phyloP scores from a whole-genome alignment of 2,888 invertebrate species.

The Caenorhabditis wallacei region DNA sequence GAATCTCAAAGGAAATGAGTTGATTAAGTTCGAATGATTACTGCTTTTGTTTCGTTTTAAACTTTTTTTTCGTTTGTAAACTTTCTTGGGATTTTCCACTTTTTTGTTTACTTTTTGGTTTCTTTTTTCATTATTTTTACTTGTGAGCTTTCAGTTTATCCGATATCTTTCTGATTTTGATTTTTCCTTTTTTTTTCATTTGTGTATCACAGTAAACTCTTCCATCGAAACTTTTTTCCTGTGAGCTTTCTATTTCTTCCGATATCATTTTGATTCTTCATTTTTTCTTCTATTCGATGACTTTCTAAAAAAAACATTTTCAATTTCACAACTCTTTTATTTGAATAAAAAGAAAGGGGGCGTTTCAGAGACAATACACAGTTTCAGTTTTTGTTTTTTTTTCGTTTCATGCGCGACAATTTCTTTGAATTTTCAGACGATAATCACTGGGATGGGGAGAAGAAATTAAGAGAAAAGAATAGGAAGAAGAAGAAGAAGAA shows the following conservation, averaged over 20 bases:
- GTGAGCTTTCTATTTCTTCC: no score
- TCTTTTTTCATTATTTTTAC: no score
- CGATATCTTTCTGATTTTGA: no score
- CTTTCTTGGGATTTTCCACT: no score
- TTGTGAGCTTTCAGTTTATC: no score
- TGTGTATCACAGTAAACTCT: not conserved
- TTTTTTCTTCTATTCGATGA: not conserved
- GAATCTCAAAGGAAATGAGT: not conserved
- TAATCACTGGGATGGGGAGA: slow-evolving; percentile 31
- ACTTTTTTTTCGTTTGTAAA: no score
- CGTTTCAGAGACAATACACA: slow-evolving; percentile 14
- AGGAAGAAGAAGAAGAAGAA: no score
- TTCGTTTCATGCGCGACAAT: slow-evolving; percentile 34
- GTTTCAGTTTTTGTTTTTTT: slow-evolving; percentile 27
- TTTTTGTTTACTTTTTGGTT: no score
- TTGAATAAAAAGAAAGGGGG: slow-evolving; percentile 1
- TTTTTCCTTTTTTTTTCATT: not conserved
- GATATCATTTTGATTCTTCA: not conserved
- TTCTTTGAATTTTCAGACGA: slow-evolving; percentile 18
- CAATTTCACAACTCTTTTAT: slow-evolving; percentile 26
- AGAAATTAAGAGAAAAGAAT: not conserved
- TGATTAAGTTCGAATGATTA: not conserved
- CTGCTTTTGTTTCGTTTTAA: no score
- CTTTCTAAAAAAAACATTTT: not conserved
- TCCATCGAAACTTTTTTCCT: not conserved